These are phyloP conservation scores for Molanna angustata DNA, from an alignment of 2,888 invertebrate genomes.

Conservation along the genomic window DNA sequence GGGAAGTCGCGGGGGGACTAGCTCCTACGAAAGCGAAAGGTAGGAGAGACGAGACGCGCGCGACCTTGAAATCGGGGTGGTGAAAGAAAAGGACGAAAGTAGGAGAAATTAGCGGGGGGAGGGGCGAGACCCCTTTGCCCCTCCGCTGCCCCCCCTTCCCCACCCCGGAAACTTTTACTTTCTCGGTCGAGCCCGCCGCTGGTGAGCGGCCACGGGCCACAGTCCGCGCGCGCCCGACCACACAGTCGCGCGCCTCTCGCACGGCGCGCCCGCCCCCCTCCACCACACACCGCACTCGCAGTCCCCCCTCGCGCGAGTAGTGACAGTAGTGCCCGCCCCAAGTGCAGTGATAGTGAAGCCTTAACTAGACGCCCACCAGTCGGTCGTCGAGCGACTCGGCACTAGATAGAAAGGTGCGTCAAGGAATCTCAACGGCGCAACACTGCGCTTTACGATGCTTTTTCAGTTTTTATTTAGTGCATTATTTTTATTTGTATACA, in stretches of 20 bases:
- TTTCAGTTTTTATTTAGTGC: constrained; percentile 7
- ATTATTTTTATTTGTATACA: no score
- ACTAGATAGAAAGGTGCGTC: constrained; percentile 50
- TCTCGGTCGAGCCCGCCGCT: constrained; percentile 38
- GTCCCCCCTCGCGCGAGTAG: constrained; percentile 20
- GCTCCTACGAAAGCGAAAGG: constrained; percentile 29
- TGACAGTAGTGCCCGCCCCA: constrained; percentile 15
- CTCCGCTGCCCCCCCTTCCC: constrained; percentile 12
- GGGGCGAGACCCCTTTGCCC: constrained; percentile 11
- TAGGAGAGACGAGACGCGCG: constrained; percentile 19
- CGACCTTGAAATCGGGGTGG: constrained; percentile 32
- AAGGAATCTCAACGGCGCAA: constrained; percentile 36
- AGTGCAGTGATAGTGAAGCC: constrained; percentile 42
- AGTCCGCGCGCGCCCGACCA: constrained; percentile 44
- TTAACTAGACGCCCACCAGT: constrained; percentile 29
- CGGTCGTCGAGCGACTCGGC: constrained; percentile 53
- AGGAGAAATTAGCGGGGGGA: constrained; percentile 47
- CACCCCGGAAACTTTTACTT: constrained; percentile 50
- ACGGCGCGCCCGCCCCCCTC: constrained; percentile 33
- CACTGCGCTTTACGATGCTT: constrained; percentile 8
- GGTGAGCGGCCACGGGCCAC: constrained; percentile 25
- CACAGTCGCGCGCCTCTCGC: constrained; percentile 42
- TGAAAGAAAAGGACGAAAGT: constrained; percentile 46
- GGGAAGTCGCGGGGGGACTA: neutral
- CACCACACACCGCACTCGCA: constrained; percentile 32